Percentiles rank a stretch among this genome's conserved stretches.
Evolutionary conservation across 2,797 vertebrate species (phyloP).

Genomic region (Emydoidea blandingii): DNA sequence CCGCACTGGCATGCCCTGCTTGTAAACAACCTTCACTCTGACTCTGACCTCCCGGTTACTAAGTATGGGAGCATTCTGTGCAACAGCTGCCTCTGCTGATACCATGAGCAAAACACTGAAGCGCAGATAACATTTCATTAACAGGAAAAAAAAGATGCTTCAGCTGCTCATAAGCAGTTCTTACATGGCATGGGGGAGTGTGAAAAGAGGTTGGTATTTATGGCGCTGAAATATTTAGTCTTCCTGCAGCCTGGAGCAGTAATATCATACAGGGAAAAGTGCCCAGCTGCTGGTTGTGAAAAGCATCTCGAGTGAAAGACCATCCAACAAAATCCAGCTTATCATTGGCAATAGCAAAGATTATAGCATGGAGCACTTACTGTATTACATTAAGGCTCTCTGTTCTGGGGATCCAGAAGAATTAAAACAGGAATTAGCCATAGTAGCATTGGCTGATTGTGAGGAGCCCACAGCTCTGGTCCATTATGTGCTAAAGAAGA

Average conservation of each 20-base stretch:
- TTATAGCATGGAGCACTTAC: neutral
- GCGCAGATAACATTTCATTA: conserved; percentile 42
- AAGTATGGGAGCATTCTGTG: conserved; percentile 5
- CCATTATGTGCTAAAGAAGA: neutral
- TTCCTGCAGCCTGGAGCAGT: conserved; percentile 29
- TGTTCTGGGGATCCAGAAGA: neutral
- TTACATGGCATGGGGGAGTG: conserved; percentile 10
- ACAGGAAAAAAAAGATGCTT: conserved; percentile 44
- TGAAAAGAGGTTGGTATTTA: conserved; percentile 31
- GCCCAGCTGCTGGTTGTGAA: conserved; percentile 39
- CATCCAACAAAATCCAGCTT: conserved; percentile 16
- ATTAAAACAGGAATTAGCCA: neutral
- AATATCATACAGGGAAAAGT: conserved; percentile 1
- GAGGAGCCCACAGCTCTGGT: neutral
- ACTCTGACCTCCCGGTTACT: neutral
- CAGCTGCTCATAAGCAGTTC: conserved; percentile 44
- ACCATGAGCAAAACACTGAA: conserved; percentile 46
- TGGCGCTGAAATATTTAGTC: conserved; percentile 44
- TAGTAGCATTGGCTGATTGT: neutral
- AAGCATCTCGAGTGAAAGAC: conserved; percentile 45
- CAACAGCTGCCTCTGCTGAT: conserved; percentile 49
- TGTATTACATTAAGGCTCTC: neutral
- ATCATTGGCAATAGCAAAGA: neutral
- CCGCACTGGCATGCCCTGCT: neutral
- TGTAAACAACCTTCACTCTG: conserved; percentile 35